These are phyloP conservation scores for Garrulus glandarius DNA, from an alignment of 2,797 vertebrate species.

Conservation along the genomic window DNA sequence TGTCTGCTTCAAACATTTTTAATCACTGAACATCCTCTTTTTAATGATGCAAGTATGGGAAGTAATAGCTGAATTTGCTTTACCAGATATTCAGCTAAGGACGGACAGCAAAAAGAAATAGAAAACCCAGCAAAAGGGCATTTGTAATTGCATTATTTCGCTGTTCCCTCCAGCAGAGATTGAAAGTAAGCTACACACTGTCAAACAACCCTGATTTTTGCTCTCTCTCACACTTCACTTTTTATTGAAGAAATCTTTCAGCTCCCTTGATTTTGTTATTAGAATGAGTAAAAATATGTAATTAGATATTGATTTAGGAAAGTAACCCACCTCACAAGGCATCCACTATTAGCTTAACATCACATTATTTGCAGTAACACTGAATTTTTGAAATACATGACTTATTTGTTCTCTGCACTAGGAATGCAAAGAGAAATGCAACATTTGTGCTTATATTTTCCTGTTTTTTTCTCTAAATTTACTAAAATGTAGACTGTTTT, in stretches of 20 bases:
- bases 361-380: not conserved
- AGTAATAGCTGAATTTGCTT: not conserved
- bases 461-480: not conserved
- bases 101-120: not conserved
- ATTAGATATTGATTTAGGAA: not conserved
- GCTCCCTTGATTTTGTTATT: not conserved
- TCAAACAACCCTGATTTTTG: not conserved
- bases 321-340: not conserved
- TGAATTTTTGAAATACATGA: not conserved
- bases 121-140: not conserved
- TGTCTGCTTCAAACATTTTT: not conserved
- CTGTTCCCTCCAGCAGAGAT: not conserved
- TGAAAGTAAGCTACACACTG: not conserved
- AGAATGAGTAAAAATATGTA: not conserved
- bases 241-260: not conserved
- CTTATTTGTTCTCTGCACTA: not conserved
- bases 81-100: not conserved
- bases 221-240: not conserved
- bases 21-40: not conserved
- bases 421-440: not conserved
- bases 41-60: not conserved
- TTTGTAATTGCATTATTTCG: not conserved
- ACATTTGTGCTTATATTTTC: not conserved
- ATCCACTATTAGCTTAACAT: not conserved
- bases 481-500: not conserved